phyloP scores from a whole-genome alignment of 2,113 vertebrate genomes.

The Daboia siamensis region DNA sequence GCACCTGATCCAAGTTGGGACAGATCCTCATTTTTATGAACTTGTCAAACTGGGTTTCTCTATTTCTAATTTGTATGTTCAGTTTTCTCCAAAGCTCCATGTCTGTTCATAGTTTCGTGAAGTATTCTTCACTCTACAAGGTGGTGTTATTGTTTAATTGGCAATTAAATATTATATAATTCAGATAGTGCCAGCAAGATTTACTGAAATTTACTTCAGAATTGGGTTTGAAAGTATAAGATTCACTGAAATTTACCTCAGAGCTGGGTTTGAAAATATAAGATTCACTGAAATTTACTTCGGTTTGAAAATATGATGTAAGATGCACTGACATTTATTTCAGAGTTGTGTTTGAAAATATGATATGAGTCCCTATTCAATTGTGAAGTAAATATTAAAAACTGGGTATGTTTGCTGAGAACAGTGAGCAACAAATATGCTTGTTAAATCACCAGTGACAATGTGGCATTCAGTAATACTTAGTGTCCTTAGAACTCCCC shows the following conservation, averaged over 20 bases:
- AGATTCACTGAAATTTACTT: too few species aligned
- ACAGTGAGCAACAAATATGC: background rate
- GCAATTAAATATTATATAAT: background rate
- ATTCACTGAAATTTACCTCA: too few species aligned
- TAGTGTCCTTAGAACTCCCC: background rate
- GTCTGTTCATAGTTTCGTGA: background rate
- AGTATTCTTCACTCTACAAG: background rate
- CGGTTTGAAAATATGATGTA: too few species aligned
- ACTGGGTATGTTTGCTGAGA: background rate
- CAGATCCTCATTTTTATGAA: background rate
- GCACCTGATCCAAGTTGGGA: background rate
- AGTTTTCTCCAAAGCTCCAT: background rate
- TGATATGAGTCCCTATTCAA: background rate
- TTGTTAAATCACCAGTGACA: background rate
- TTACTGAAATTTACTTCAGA: background rate
- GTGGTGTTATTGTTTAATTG: background rate
- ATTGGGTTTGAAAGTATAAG: too few species aligned
- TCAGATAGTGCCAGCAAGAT: background rate
- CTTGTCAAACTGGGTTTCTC: background rate
- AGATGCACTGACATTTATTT: too few species aligned
- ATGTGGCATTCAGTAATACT: background rate
- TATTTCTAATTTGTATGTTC: background rate
- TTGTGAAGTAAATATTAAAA: background rate
- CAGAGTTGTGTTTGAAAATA: background rate
- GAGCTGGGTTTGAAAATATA: too few species aligned